Conservation (phyloP, 2,888 invertebrate genomes). For the Hirtodrosophila duncani region DNA sequence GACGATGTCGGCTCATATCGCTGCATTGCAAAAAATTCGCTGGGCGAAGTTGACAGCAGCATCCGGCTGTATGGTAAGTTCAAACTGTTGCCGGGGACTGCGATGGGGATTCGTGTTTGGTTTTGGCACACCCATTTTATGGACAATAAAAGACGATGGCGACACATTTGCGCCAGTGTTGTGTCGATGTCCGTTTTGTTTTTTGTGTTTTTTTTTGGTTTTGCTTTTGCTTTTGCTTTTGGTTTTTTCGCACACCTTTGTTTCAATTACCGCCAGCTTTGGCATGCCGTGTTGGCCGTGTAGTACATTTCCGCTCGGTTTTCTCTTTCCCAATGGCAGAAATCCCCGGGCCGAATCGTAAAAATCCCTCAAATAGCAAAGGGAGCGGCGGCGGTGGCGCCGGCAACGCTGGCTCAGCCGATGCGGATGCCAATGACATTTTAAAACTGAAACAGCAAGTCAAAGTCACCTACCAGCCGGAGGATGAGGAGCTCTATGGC, state of each 20-base stretch:
- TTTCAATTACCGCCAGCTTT: conserved; percentile 59
- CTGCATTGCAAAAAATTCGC: conserved; percentile 91
- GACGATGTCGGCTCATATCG: conserved; percentile 89
- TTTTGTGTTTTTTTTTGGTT: no score
- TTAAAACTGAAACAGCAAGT: conserved; percentile 77
- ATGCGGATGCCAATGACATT: conserved; percentile 78
- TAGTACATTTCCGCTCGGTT: conserved; percentile 21
- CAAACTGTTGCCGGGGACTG: not conserved
- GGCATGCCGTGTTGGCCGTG: conserved; percentile 2
- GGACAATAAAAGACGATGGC: conserved; percentile 43
- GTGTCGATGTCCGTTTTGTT: not conserved
- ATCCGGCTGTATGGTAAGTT: conserved; percentile 90
- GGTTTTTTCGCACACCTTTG: conserved; percentile 40
- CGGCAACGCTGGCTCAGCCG: conserved; percentile 41
- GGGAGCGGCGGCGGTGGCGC: conserved; percentile 36
- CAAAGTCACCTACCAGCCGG: conserved; percentile 79
- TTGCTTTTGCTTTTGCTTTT: no score
- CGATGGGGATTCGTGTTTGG: not conserved
- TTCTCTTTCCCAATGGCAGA: conserved; percentile 79
- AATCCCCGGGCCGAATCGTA: conserved; percentile 85
- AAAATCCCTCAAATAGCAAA: conserved; percentile 79
- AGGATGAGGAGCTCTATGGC: conserved; percentile 84
- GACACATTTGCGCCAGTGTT: conserved; percentile 15
- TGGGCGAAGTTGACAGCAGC: conserved; percentile 92
- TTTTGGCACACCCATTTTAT: conserved; percentile 20